Base-by-base conservation (phyloP, 2,888 invertebrate species). In the Heterodera filipjevi region DNA sequence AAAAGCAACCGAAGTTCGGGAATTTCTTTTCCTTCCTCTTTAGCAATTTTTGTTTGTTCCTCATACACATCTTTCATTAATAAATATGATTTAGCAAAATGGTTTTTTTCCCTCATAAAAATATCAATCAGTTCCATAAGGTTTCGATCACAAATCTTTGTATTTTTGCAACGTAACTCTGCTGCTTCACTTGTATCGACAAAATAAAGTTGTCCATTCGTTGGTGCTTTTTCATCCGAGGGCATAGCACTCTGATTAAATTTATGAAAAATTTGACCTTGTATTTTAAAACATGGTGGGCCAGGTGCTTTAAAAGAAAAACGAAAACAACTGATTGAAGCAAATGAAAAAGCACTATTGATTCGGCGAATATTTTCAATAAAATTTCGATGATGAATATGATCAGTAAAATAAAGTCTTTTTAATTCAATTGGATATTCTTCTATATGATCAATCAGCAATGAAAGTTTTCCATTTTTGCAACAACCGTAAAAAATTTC, bases 251-350 rank as follows among this genome's bases (percentile, higher is more conserved):
- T 2, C 2, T 27, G 32, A 73, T 76, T 73, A 76, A 74, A 39
- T 30, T 74, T 39, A 76, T 77, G 75, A 49, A 78, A 76, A 27
- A 77, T 78, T n/a, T 44, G 32, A 2, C 78, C 77, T 78, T 79
- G 79, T 49, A 78, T 78, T 76, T 80, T 80, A 53, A 32, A 80
- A 79, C 68, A 80, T 8, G 39, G 77, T 32, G 44, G 70, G 19
- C 79, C 64, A 59, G 79, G 79, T 19, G 78, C 64, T 30, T 3
- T 3, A 76, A 76, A 76, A n/a, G 35, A 22, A 35, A 66, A 35
- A 33, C 33, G 33, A 1, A 44, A 44, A 27, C 33, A 35, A 10
- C 49, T 76, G 8, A 76, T n/a, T 10, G 76, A 66, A 5, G 76
- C 76, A 5, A 73, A 76, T 22, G 73, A 22, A 39, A 72, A 72